These are phyloP conservation scores for Dolichomitus sp. DNA, from an alignment of 2,888 invertebrate species.

Conservation along the genomic window DNA sequence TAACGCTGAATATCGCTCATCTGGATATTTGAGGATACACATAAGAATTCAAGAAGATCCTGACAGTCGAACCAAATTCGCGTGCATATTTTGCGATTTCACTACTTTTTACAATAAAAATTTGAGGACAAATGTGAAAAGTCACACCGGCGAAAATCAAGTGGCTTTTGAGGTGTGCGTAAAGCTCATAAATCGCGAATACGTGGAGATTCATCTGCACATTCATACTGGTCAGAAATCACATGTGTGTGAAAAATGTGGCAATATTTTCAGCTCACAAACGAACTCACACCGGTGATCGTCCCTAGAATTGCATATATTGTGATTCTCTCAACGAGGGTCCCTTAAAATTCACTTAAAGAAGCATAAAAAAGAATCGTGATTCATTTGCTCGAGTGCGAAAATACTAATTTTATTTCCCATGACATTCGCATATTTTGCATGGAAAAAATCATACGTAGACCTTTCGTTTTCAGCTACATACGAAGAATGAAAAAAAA, in stretches of 20 bases:
- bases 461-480: neutral
- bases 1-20: too few relatives aligned
- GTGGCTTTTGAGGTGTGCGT: too few relatives aligned
- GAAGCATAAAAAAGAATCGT: neutral
- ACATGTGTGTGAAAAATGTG: constrained; percentile 7
- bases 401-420: too few relatives aligned
- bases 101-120: constrained; percentile 37
- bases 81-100: constrained; percentile 57
- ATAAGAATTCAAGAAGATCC: constrained; percentile 82
- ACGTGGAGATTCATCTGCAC: neutral
- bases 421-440: neutral
- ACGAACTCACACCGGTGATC: neutral
- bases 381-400: too few relatives aligned
- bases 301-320: too few relatives aligned
- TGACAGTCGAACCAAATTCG: constrained; percentile 25
- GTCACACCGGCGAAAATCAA: constrained; percentile 21
- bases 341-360: neutral
- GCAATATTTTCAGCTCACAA: constrained; percentile 6
- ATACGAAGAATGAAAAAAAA: neutral
- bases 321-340: neutral
- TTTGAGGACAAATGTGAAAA: neutral
- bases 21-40: constrained; percentile 87
- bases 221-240: neutral
- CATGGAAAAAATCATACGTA: neutral
- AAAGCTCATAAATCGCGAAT: too few relatives aligned